Conservation (phyloP, 2,797 vertebrate species). For the Anomalospiza imberbis region DNA sequence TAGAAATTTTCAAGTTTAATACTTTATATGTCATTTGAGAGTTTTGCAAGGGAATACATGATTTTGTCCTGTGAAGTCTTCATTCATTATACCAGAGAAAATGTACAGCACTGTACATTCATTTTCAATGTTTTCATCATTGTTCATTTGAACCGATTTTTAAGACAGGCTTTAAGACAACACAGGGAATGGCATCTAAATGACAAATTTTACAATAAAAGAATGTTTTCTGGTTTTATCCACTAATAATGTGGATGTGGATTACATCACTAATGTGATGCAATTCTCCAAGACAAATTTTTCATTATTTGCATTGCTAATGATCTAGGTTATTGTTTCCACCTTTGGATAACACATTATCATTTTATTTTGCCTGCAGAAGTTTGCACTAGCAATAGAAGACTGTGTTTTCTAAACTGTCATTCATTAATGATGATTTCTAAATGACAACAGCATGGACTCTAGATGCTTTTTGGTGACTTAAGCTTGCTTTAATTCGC, state of each 20-base stretch:
- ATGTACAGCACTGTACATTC: neutral
- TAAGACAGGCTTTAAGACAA: neutral
- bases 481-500: neutral
- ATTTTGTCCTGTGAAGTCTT: neutral
- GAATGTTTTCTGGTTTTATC: neutral
- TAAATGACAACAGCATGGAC: neutral
- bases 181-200: neutral
- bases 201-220: neutral
- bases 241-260: neutral
- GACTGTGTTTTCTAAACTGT: neutral
- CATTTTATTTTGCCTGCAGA: neutral
- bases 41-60: neutral
- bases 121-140: neutral
- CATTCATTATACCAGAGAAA: neutral
- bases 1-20: neutral
- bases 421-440: neutral
- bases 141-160: neutral
- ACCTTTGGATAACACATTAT: neutral
- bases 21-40: neutral
- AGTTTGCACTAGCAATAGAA: neutral
- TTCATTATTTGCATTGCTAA: neutral
- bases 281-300: neutral
- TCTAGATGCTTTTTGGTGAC: neutral
- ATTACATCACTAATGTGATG: neutral
- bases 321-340: neutral